These are phyloP conservation scores for Andrena marginata DNA, from an alignment of 2,888 invertebrate species.

Conservation along the genomic window DNA sequence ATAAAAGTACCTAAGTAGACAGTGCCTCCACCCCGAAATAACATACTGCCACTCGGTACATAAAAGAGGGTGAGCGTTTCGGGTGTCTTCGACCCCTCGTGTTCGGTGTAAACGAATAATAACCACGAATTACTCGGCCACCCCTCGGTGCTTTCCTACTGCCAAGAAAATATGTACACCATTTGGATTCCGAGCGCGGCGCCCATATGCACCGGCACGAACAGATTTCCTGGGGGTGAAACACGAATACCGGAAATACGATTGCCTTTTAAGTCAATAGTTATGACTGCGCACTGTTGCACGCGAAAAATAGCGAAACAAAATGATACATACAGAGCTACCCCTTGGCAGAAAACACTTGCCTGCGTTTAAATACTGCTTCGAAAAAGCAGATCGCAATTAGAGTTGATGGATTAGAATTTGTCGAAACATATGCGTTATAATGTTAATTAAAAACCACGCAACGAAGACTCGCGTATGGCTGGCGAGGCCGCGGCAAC, in stretches of 20 bases:
- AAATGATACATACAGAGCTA: background rate
- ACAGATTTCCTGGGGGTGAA: slow-evolving; percentile 44
- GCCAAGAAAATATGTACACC: slow-evolving; percentile 74
- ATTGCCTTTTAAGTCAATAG: slow-evolving; percentile 42
- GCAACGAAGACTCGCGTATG: background rate
- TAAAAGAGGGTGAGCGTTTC: slow-evolving; percentile 64
- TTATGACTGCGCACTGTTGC: background rate
- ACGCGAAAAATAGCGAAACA: background rate
- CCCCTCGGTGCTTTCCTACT: slow-evolving; percentile 59
- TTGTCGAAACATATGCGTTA: no score
- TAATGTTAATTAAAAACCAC: slow-evolving; percentile 7
- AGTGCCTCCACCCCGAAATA: slow-evolving; percentile 78
- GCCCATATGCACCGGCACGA: slow-evolving; percentile 25
- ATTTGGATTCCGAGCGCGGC: slow-evolving; percentile 67
- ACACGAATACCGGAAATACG: slow-evolving; percentile 16
- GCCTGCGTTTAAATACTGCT: no score
- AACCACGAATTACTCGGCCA: slow-evolving; percentile 79
- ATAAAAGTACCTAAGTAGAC: slow-evolving; percentile 84
- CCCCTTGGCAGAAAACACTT: no score
- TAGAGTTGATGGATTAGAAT: background rate
- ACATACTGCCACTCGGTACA: slow-evolving; percentile 73
- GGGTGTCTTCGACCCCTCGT: slow-evolving; percentile 64
- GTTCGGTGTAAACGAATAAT: slow-evolving; percentile 80
- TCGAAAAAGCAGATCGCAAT: background rate
- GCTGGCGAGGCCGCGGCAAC: slow-evolving; percentile 17